Conservation (phyloP, 1,140 invertebrate genomes). For the Periplaneta americana region DNA sequence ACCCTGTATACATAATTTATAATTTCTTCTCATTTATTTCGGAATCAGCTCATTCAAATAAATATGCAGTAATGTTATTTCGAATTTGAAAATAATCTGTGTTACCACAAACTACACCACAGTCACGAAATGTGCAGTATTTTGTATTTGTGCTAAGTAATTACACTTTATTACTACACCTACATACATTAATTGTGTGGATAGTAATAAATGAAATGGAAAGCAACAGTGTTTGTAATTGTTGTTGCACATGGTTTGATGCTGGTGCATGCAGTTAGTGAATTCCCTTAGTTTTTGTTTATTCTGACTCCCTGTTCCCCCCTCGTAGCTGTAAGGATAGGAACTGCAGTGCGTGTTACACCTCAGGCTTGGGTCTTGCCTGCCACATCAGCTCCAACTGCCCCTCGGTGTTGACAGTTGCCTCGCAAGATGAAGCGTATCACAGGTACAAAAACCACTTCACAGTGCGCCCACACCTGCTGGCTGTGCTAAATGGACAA, state of each 20-base stretch:
- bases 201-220: no score
- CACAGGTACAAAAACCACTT: conserved; percentile 28
- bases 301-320: not conserved
- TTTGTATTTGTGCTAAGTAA: no score
- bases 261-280: not conserved
- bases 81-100: no score
- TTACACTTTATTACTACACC: no score
- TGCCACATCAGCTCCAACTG: conserved; percentile 30
- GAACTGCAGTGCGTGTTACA: conserved; percentile 32
- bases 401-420: conserved; percentile 37
- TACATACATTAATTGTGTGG: no score
- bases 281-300: not conserved
- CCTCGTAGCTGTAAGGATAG: conserved; percentile 31
- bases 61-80: no score
- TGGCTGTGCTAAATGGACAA: not conserved
- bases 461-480: not conserved
- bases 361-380: conserved; percentile 13
- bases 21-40: no score
- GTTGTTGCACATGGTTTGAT: not conserved
- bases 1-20: no score
- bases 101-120: no score
- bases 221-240: no score
- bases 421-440: conserved; percentile 33
- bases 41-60: no score
- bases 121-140: no score